Base-by-base conservation (phyloP, 1,140 invertebrate genomes). In the Lineus longissimus region DNA sequence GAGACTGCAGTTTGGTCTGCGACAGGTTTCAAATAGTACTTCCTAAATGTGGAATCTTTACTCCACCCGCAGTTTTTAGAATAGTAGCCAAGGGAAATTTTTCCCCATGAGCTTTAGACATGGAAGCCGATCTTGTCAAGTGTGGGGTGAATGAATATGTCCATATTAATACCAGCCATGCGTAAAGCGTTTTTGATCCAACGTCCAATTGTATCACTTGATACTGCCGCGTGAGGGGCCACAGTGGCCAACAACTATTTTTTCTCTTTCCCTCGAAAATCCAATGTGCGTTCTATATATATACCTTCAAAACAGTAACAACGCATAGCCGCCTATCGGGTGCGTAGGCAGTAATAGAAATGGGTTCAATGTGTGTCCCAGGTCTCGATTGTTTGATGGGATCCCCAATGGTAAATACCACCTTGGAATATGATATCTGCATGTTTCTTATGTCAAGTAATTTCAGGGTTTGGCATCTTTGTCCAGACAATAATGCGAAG, bases 391-490 rank as follows among this genome's bases (percentile, higher is more conserved):
- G 33, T 36, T 36, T 36, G 33, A 15, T 36, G 33, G 15, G 33
- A 15, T 36, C 33, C 33, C 33, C 33, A 7, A 36, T 15, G 15
- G 15, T 15, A 36, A 36, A 36, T 15, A 7, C 15, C 4, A 36
- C 33, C 15, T 15, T 36, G 33, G 33, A 36, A 15, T 36, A 36
- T 7, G 6, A 7, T 15, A 36, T 7, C 33, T 36, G 33, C 33
- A 36, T 36, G 33, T 36, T 36, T 4, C 33, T 4, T 15, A 36
- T 15, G 58, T 68, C 55, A 19, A 65, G 40, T 27, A 61, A 41
- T 59, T 68, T 59, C 2, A 68, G 23, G 2, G 66, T 58, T 25
- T 68, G 66, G 40, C 57, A 33, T 17, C 62, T 25, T 33, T 60
- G 62, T n/a, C 45, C 66, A 30, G 58, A 51, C 17, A 64, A 23